Evolutionary conservation across 92 coral and sea anemone species (phyloP).

Genomic region (Parazoanthus swiftii): DNA sequence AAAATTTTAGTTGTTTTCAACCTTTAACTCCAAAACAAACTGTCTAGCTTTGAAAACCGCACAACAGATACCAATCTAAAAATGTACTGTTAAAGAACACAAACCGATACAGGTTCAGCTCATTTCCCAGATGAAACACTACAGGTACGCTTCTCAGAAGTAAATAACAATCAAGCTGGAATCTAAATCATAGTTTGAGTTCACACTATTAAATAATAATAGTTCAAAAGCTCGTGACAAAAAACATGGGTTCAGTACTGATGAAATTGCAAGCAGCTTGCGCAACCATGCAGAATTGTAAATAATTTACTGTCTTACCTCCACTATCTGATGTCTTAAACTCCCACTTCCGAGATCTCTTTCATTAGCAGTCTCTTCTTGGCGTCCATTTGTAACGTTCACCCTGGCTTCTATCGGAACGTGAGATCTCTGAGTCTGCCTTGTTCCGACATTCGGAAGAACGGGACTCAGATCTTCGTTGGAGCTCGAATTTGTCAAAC

Average conservation of each 20-base stretch:
- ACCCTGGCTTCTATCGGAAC: slow-evolving; percentile 39
- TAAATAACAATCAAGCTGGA: neutral
- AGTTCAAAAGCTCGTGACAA: slow-evolving; percentile 1
- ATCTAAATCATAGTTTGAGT: neutral
- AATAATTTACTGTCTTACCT: slow-evolving; percentile 44
- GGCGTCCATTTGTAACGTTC: slow-evolving; percentile 27
- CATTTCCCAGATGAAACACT: neutral
- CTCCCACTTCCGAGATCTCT: slow-evolving; percentile 76
- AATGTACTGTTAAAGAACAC: no score
- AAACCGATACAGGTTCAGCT: no score
- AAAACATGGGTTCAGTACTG: neutral
- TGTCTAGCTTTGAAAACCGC: neutral
- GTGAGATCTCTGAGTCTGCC: slow-evolving; percentile 6
- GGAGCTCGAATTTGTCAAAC: slow-evolving; percentile 6
- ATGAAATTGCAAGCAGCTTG: neutral
- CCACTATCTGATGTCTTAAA: slow-evolving; percentile 34
- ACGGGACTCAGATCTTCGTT: slow-evolving; percentile 11
- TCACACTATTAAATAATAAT: no score
- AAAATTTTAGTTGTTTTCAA: neutral
- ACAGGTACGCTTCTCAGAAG: neutral
- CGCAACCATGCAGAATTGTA: neutral
- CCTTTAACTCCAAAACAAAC: neutral
- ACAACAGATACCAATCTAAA: no score
- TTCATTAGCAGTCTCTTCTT: slow-evolving; percentile 48
- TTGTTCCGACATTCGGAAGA: slow-evolving; percentile 37